A percentile compares a stretch with the other conserved stretches of the same genome.
Conservation (phyloP, 2,888 invertebrate genomes). For the Ormia ochracea region DNA sequence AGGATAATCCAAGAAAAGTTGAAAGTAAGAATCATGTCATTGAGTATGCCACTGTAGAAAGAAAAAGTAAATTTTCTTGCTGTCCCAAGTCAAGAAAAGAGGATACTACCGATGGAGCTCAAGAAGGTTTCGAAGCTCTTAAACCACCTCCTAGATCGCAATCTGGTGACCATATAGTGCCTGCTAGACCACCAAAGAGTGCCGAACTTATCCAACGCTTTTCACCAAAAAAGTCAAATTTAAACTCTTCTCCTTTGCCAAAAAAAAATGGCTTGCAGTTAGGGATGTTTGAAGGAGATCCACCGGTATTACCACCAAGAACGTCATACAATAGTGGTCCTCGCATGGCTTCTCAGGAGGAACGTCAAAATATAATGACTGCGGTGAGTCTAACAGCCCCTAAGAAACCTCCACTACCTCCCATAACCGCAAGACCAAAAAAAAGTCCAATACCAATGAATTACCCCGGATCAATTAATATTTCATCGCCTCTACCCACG, state of each 20-base stretch:
- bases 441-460: conserved; percentile 81
- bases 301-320: conserved; percentile 73
- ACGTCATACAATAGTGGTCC: conserved; percentile 60
- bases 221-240: conserved; percentile 72
- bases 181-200: conserved; percentile 83
- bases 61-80: conserved; percentile 85
- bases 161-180: conserved; percentile 79
- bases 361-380: conserved; percentile 60
- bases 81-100: conserved; percentile 81
- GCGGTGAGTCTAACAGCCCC: conserved; percentile 78
- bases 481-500: conserved; percentile 73
- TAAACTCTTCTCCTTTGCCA: conserved; percentile 19
- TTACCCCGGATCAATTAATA: conserved; percentile 64
- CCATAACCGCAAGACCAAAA: conserved; percentile 79
- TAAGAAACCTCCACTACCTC: conserved; percentile 85
- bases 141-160: conserved; percentile 81
- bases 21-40: conserved; percentile 78
- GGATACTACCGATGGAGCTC: conserved; percentile 74
- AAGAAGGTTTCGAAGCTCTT: conserved; percentile 77
- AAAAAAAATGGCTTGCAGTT: conserved; percentile 29
- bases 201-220: conserved; percentile 76
- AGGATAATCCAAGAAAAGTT: conserved; percentile 37
- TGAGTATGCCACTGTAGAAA: conserved; percentile 85
- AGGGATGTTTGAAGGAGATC: conserved; percentile 53
- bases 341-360: conserved; percentile 59